Conservation (phyloP, 1,140 invertebrate genomes). For the Listronotus bonariensis region DNA sequence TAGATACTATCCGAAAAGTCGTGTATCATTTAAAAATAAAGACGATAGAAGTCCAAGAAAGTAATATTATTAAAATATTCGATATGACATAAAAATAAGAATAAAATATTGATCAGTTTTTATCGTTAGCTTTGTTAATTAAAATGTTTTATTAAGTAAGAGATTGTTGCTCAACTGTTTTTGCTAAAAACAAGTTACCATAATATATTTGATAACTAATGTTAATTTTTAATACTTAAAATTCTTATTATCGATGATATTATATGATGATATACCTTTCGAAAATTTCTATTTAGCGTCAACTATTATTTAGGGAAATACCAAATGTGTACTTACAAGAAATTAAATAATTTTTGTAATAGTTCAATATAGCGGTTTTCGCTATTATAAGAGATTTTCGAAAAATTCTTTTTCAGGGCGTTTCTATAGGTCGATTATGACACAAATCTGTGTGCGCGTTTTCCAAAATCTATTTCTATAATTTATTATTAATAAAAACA, state of each 20-base stretch:
- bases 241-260: constrained; percentile 5
- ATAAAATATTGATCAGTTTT: not conserved
- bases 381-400: no score
- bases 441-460: no score
- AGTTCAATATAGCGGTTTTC: no score
- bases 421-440: no score
- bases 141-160: constrained; percentile 6
- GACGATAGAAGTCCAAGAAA: no score
- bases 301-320: constrained; percentile 12
- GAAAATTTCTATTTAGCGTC: constrained; percentile 12
- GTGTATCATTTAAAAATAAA: no score
- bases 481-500: no score
- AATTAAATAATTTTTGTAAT: constrained; percentile 4
- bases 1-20: no score
- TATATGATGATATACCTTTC: constrained; percentile 1
- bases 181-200: constrained; percentile 5
- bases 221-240: constrained; percentile 17
- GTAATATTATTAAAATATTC: no score
- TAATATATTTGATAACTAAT: constrained; percentile 9
- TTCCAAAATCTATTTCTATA: no score
- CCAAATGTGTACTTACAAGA: constrained; percentile 5
- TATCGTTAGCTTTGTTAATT: not conserved
- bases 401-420: no score
- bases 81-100: no score
- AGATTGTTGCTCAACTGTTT: constrained; percentile 21